Evolutionary conservation across 2,888 invertebrate species (phyloP), one percentile per base, ranked within the genome.

Genomic region (Phlogophora meticulosa): DNA sequence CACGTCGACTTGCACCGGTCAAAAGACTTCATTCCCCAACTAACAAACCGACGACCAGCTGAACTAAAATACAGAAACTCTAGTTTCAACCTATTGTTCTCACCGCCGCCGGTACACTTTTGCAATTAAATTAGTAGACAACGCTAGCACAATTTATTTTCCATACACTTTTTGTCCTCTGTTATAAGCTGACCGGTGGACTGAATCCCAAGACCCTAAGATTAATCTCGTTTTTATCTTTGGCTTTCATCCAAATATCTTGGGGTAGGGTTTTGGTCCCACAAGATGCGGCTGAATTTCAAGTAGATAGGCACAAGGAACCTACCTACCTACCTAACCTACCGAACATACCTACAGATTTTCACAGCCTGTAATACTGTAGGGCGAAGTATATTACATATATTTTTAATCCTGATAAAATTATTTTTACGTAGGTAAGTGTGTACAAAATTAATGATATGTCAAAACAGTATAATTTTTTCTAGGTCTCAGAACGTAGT

Each of bases 331-430:
- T n/a, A n/a, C n/a, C n/a, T n/a, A n/a, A n/a, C n/a, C n/a, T n/a
- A n/a, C n/a, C n/a, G 10, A 62, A 10, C 20, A 10, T 42, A 36
- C 24, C n/a, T 34, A 55, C 24, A 42, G 24, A 36, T 57, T 67
- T 36, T 15, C 11, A 24, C 1, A 13, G n/a, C 7, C 17, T 53
- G 28, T 17, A 17, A 49, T 51, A 34, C 22, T 22, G 32, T 4
- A 4, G 1, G 48, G 9, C 7, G 3, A 0, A 36, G 7, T 58
- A 28, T 1, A 55, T 53, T 38, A 42, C 42, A 5, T 11, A 3
- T 11, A n/a, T n/a, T 5, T 45, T 15, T 38, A 20, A 24, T n/a
- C n/a, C n/a, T n/a, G n/a, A n/a, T n/a, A n/a, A n/a, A n/a, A n/a
- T n/a, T n/a, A n/a, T n/a, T n/a, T n/a, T n/a, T n/a, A n/a, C n/a